phyloP scores from a whole-genome alignment of 2,113 vertebrate genomes.

The Zapus hudsonius region DNA sequence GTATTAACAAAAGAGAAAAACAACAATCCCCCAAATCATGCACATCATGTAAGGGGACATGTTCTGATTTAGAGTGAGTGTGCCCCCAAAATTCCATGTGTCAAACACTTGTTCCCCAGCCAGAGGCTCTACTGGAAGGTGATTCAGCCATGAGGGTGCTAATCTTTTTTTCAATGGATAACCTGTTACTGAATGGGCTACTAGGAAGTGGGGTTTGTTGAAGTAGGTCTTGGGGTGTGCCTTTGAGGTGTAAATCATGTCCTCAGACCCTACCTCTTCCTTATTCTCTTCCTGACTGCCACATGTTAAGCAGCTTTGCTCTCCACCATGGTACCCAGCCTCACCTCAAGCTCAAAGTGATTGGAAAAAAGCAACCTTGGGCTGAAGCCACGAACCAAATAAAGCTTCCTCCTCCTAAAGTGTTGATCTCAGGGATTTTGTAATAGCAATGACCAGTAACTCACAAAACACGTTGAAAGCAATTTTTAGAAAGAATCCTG shows the following conservation, averaged over 20 bases:
- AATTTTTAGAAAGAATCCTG: neutral
- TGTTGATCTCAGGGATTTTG: neutral
- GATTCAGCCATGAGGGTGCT: too few relatives aligned
- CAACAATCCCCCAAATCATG: neutral
- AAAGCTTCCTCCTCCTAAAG: neutral
- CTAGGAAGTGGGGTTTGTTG: neutral
- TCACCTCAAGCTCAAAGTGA: neutral
- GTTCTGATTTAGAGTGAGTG: neutral
- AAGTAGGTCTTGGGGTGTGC: neutral
- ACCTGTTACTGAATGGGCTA: neutral
- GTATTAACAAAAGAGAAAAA: neutral
- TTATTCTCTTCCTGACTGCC: neutral
- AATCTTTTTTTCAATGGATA: neutral
- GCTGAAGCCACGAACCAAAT: neutral
- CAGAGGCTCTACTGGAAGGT: neutral
- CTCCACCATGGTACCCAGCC: neutral
- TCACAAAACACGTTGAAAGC: neutral
- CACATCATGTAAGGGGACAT: neutral
- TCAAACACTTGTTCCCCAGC: neutral
- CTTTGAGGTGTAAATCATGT: neutral
- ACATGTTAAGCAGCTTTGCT: neutral
- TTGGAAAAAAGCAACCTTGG: fast-evolving
- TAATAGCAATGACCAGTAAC: neutral
- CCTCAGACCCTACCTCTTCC: neutral
- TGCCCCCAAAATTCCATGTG: too few relatives aligned